phyloP scores from a whole-genome alignment of 2,797 vertebrate genomes.

The Channa striata region DNA sequence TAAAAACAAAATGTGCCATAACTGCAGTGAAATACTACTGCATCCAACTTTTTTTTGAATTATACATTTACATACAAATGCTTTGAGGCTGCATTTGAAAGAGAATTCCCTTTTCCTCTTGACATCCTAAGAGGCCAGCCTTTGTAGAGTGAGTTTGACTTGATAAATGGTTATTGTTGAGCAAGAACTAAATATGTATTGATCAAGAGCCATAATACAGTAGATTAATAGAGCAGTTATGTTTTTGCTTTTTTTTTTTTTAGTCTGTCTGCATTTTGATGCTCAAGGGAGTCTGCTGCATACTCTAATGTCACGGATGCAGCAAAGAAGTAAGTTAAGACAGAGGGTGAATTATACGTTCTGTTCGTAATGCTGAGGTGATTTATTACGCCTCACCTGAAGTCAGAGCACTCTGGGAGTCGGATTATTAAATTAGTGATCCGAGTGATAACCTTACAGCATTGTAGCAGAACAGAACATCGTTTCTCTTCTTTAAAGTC shows the following conservation, averaged over 20 bases:
- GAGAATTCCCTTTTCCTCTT: constrained; percentile 36
- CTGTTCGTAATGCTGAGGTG: constrained; percentile 43
- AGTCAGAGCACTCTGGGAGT: constrained; percentile 55
- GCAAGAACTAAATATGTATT: constrained; percentile 80
- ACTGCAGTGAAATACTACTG: neutral
- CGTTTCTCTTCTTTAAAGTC: constrained; percentile 62
- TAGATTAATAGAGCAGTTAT: constrained; percentile 75
- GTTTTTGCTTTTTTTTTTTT: constrained; percentile 53
- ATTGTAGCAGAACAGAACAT: constrained; percentile 4
- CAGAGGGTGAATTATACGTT: constrained; percentile 26
- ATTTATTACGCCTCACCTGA: constrained; percentile 56
- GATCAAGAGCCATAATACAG: constrained; percentile 70
- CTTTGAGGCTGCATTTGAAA: constrained; percentile 56
- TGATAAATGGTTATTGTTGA: constrained; percentile 85
- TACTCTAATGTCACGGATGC: constrained; percentile 60
- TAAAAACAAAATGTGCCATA: neutral
- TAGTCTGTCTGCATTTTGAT: constrained; percentile 65
- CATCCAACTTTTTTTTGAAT: constrained; percentile 16
- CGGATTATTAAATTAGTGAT: constrained; percentile 55
- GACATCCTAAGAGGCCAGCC: constrained; percentile 67
- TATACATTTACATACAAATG: constrained; percentile 13
- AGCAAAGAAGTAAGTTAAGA: constrained; percentile 34
- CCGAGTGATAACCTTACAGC: constrained; percentile 10
- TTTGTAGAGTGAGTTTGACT: constrained; percentile 47
- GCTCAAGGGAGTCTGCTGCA: constrained; percentile 70